phyloP scores from a whole-genome alignment of 2,113 vertebrate species.

The Charadrius vociferus region DNA sequence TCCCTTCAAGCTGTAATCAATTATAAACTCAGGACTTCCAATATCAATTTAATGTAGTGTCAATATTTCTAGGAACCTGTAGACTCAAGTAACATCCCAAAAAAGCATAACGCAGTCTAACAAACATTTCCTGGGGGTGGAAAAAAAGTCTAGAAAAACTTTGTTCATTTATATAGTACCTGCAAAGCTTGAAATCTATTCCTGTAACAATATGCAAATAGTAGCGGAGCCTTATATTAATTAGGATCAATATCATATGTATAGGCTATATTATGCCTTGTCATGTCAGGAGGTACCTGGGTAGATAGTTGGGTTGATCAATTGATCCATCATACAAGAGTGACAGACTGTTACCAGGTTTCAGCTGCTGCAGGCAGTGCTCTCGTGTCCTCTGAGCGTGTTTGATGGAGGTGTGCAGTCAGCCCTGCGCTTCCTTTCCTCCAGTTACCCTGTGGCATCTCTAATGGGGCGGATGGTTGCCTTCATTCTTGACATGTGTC shows the following conservation, averaged over 20 bases:
- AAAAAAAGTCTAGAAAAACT: background rate
- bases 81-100: background rate
- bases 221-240: background rate
- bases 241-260: background rate
- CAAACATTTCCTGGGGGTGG: background rate
- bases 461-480: fast-evolving
- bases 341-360: background rate
- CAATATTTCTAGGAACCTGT: background rate
- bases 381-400: fast-evolving
- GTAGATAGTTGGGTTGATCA: background rate
- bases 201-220: background rate
- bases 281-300: background rate
- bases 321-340: background rate
- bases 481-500: fast-evolving
- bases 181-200: background rate
- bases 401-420: background rate
- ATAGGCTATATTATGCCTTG: background rate
- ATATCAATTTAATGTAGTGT: background rate
- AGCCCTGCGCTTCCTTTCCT: fast-evolving
- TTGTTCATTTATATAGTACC: background rate
- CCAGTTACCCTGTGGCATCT: background rate
- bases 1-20: background rate
- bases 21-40: background rate
- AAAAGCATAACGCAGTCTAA: background rate
- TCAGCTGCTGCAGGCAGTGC: background rate